These are phyloP conservation scores for Drosophila prosaltans DNA, from an alignment of 1,140 invertebrate genomes.

Conservation along the genomic window DNA sequence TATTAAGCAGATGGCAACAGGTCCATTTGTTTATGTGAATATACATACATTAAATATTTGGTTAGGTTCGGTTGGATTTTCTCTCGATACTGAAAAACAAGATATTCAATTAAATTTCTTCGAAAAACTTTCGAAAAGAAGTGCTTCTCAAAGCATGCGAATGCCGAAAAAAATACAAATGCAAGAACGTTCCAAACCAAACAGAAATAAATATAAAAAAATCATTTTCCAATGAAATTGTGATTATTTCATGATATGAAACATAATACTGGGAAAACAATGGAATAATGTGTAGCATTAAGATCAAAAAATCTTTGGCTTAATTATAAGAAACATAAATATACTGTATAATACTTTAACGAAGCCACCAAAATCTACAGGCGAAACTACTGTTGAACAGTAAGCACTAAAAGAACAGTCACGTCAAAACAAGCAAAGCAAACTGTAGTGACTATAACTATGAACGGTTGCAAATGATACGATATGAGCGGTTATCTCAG, in stretches of 20 bases:
- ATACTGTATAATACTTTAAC: conserved; percentile 12
- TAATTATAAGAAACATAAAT: conserved; percentile 19
- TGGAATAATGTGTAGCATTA: conserved; percentile 19
- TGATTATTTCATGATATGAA: not conserved
- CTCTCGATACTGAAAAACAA: conserved; percentile 49
- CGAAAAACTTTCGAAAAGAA: conserved; percentile 34
- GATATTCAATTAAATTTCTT: conserved; percentile 25
- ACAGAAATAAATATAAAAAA: conserved; percentile 27
- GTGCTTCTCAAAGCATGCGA: conserved; percentile 35
- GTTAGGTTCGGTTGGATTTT: conserved; percentile 20
- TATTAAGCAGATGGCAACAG: conserved; percentile 55
- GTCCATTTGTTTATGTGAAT: conserved; percentile 51
- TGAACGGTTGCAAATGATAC: not conserved
- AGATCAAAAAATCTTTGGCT: conserved; percentile 36
- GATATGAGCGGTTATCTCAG: not conserved
- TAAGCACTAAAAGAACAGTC: not conserved
- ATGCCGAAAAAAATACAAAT: conserved; percentile 37
- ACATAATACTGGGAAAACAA: conserved; percentile 33
- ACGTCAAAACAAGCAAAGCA: conserved; percentile 8
- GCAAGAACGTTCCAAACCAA: conserved; percentile 43
- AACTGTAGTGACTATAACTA: not conserved
- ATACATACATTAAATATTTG: conserved; percentile 26
- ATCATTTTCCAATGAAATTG: conserved; percentile 31
- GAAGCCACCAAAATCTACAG: conserved; percentile 7
- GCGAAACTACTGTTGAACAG: not conserved